Evolutionary conservation across 30 jellyfish, hydroid and myxozoan genomes (phyloP).

Genomic region (Hydra vulgaris): DNA sequence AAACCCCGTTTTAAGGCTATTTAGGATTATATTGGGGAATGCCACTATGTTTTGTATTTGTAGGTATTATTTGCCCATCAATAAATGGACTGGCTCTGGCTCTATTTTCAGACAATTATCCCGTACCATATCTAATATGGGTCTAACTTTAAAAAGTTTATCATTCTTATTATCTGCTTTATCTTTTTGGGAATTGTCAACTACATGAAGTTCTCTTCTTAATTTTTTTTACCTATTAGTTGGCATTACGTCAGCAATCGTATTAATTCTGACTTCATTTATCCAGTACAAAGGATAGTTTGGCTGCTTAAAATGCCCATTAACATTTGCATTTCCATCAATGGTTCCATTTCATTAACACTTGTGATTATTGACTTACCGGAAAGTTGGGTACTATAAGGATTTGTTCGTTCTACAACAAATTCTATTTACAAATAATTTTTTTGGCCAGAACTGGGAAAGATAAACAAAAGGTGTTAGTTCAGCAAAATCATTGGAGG

Average conservation of each 20-base stretch:
- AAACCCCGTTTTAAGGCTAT: slow-evolving; percentile 41
- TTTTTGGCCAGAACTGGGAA: neutral
- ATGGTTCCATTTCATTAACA: neutral
- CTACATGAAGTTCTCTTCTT: slow-evolving; percentile 3
- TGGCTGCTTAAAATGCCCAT: neutral
- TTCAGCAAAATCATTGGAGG: neutral
- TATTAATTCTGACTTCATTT: neutral
- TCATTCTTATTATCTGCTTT: slow-evolving; percentile 12
- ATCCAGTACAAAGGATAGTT: neutral
- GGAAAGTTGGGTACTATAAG: neutral
- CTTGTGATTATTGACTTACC: neutral
- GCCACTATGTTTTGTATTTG: slow-evolving; percentile 46
- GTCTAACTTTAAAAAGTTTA: slow-evolving; percentile 40
- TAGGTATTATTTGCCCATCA: slow-evolving; percentile 51
- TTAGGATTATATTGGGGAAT: slow-evolving; percentile 34
- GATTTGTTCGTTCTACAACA: neutral
- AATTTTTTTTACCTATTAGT: neutral
- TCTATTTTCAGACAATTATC: slow-evolving; percentile 10
- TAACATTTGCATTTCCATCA: neutral
- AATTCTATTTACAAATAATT: too few species aligned
- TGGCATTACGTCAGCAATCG: neutral
- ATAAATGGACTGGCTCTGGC: slow-evolving; percentile 41
- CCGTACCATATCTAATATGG: slow-evolving; percentile 32
- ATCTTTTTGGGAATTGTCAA: slow-evolving; percentile 4
- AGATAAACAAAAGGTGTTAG: neutral